phyloP scores from a whole-genome alignment of 2,888 invertebrate species.

The Harpalus rubripes region DNA sequence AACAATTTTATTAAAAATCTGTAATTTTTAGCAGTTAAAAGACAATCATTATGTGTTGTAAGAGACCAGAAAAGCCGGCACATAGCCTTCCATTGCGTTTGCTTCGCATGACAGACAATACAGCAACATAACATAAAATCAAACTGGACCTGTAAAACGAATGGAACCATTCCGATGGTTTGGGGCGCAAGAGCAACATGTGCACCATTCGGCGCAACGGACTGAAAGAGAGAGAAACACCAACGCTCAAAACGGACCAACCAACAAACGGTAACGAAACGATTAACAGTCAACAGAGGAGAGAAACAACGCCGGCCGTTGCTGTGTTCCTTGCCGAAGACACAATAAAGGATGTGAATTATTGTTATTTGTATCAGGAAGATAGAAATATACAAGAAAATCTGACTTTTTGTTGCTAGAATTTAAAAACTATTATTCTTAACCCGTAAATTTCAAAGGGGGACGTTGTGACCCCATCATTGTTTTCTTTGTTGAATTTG shows the following conservation, averaged over 20 bases:
- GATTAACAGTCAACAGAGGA: constrained; percentile 5
- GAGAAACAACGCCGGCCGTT: neutral
- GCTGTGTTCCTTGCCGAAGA: too few species aligned
- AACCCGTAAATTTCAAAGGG: too few species aligned
- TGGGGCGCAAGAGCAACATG: constrained; percentile 82
- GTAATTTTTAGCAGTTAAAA: too few species aligned
- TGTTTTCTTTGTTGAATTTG: too few species aligned
- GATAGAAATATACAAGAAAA: too few species aligned
- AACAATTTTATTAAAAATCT: too few species aligned
- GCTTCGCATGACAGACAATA: neutral
- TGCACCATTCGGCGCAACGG: constrained; percentile 83
- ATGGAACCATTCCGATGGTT: constrained; percentile 81
- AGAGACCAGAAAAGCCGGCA: neutral
- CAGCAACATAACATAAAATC: constrained; percentile 72
- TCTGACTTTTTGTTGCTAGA: too few species aligned
- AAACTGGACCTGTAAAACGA: constrained; percentile 79
- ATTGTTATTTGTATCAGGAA: too few species aligned
- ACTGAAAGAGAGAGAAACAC: constrained; percentile 78
- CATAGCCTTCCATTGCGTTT: neutral
- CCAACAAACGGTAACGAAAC: neutral
- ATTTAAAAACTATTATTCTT: too few species aligned
- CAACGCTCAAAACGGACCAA: constrained; percentile 46
- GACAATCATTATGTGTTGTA: too few species aligned
- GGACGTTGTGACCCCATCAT: too few species aligned
- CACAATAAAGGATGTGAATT: too few species aligned